A percentile compares a stretch with the other conserved stretches of the same genome.
Conservation (phyloP, 2,797 vertebrate species). For the Chelonia mydas region DNA sequence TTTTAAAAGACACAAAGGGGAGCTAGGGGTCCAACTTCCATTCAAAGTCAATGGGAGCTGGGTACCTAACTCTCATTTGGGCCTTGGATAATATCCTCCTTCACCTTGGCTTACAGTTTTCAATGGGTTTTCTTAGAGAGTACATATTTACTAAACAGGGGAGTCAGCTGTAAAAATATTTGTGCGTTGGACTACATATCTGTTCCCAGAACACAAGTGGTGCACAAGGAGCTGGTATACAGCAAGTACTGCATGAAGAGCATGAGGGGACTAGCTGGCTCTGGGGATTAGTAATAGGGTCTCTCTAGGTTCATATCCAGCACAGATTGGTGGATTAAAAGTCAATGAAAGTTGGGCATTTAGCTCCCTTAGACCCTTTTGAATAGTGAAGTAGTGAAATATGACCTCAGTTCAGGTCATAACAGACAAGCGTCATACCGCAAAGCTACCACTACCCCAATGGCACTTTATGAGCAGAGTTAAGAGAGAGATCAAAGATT, state of each 20-base stretch:
- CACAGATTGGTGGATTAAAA: not conserved
- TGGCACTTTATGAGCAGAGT: not conserved
- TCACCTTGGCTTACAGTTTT: not conserved
- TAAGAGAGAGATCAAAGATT: not conserved
- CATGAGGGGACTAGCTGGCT: not conserved
- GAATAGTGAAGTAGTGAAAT: not conserved
- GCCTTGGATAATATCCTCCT: not conserved
- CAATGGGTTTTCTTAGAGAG: not conserved
- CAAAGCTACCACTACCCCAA: not conserved
- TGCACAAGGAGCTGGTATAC: not conserved
- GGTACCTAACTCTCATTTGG: not conserved
- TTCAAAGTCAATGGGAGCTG: not conserved
- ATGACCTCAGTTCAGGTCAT: constrained; percentile 1
- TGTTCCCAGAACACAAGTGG: not conserved
- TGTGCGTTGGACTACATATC: not conserved
- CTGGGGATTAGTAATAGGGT: not conserved
- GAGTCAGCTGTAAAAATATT: not conserved
- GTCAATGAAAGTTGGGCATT: not conserved
- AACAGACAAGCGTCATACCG: not conserved
- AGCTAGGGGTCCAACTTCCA: not conserved
- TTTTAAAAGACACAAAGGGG: not conserved
- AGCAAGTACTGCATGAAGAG: not conserved
- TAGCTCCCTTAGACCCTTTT: constrained; percentile 4
- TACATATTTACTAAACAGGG: not conserved
- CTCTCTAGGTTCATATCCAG: not conserved